Evolutionary conservation across 2,113 vertebrate genomes (phyloP).

Genomic region (Tichodroma muraria): DNA sequence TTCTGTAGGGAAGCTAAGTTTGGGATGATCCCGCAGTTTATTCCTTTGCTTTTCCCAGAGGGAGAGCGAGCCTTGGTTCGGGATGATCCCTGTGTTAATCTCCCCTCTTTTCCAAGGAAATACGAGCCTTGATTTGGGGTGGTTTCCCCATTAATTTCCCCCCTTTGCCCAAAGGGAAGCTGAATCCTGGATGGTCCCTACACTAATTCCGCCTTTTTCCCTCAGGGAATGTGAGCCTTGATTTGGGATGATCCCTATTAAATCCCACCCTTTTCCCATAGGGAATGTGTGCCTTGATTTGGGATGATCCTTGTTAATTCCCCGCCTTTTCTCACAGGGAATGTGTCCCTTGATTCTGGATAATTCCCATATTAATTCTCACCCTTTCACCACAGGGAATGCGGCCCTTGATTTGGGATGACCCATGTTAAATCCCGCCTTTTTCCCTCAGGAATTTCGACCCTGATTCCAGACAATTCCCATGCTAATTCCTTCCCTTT

Average conservation of each 20-base stretch:
- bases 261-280: background rate
- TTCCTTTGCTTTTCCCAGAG: background rate
- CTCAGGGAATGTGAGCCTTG: background rate
- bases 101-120: background rate
- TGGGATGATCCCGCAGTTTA: background rate
- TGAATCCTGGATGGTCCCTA: background rate
- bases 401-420: fast-evolving
- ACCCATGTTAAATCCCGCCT: fast-evolving
- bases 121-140: background rate
- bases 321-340: fast-evolving
- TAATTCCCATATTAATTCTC: background rate
- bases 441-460: background rate
- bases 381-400: too few relatives aligned
- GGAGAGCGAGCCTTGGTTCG: fast-evolving
- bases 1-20: background rate
- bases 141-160: too few relatives aligned
- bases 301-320: too few relatives aligned
- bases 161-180: background rate
- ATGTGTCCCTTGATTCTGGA: background rate
- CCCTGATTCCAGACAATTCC: too few relatives aligned
- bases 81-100: background rate
- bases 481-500: too few relatives aligned
- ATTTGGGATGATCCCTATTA: background rate
- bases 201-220: too few relatives aligned
- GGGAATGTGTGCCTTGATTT: fast-evolving